Evolutionary conservation across 2,888 invertebrate genomes (phyloP).

Genomic region (Parapristionchus giblindavisi): DNA sequence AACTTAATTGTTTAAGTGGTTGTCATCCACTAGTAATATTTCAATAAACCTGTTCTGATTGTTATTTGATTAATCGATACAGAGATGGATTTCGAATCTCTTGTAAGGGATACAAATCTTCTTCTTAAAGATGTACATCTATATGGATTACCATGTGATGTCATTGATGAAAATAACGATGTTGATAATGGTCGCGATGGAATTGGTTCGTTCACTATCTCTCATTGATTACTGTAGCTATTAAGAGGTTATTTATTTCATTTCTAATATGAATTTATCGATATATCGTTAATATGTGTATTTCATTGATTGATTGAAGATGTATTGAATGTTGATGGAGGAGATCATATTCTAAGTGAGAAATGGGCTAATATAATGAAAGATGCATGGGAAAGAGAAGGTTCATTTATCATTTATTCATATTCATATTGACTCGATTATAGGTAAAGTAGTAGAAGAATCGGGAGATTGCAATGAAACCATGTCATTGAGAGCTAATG

Average conservation of each 20-base stretch:
- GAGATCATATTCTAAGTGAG: slow-evolving; percentile 15
- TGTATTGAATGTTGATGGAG: slow-evolving; percentile 26
- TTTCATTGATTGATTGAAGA: not conserved
- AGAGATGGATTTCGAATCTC: slow-evolving; percentile 55
- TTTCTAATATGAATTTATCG: not conserved
- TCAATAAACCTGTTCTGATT: not conserved
- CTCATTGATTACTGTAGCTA: not conserved
- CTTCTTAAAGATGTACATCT: slow-evolving; percentile 44
- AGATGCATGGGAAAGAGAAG: slow-evolving; percentile 3
- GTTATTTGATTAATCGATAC: not conserved
- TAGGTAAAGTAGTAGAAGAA: slow-evolving; percentile 34
- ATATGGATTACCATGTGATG: slow-evolving; percentile 42
- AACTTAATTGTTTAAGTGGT: not conserved
- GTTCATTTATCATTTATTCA: not conserved
- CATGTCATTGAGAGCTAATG: slow-evolving; percentile 49
- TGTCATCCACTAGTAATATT: not conserved
- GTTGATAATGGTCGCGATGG: not conserved
- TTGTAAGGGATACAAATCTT: slow-evolving; percentile 50
- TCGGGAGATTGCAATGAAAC: slow-evolving; percentile 40
- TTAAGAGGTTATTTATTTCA: not conserved
- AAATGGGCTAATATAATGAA: slow-evolving; percentile 25
- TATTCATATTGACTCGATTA: not conserved
- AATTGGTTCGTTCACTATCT: not conserved
- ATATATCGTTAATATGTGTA: not conserved
- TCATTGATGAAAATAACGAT: slow-evolving; percentile 37